Evolutionary conservation across 2,888 invertebrate species (phyloP).

Genomic region (Lamproptera curius): DNA sequence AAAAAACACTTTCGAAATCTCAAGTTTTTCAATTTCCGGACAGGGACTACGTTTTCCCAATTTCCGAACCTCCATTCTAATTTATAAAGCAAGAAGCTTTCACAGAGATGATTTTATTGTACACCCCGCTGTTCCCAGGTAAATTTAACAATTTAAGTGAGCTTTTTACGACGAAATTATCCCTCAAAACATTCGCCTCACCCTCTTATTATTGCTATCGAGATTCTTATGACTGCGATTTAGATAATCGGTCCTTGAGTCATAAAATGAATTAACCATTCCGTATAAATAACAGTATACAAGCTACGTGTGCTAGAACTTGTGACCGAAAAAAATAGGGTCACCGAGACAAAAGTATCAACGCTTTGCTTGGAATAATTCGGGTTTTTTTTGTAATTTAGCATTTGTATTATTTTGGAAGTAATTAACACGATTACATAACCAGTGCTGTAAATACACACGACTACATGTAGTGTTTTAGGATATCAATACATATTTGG

Average conservation of each 20-base stretch:
- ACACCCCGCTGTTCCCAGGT: slow-evolving; percentile 63
- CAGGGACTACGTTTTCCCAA: slow-evolving; percentile 59
- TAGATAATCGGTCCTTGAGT: slow-evolving; percentile 41
- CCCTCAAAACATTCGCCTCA: slow-evolving; percentile 48
- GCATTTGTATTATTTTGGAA: too few species aligned
- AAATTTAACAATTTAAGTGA: slow-evolving; percentile 65
- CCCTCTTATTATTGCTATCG: slow-evolving; percentile 42
- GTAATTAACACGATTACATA: too few species aligned
- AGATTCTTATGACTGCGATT: slow-evolving; percentile 53
- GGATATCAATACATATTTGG: too few species aligned
- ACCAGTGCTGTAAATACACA: too few species aligned
- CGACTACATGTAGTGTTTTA: too few species aligned
- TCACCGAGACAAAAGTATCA: too few species aligned
- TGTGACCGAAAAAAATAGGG: too few species aligned
- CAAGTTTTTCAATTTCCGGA: slow-evolving; percentile 76
- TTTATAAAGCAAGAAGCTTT: slow-evolving; percentile 64
- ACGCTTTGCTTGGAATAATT: too few species aligned
- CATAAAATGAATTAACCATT: slow-evolving; percentile 10
- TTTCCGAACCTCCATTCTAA: slow-evolving; percentile 61
- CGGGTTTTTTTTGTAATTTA: too few species aligned
- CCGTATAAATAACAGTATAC: too few species aligned
- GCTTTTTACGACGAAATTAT: slow-evolving; percentile 59
- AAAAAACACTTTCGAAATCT: slow-evolving; percentile 57
- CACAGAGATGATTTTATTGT: slow-evolving; percentile 64
- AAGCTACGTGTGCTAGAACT: too few species aligned